Conservation (phyloP, 2,113 vertebrate genomes). For the Hepsetus odoe region DNA sequence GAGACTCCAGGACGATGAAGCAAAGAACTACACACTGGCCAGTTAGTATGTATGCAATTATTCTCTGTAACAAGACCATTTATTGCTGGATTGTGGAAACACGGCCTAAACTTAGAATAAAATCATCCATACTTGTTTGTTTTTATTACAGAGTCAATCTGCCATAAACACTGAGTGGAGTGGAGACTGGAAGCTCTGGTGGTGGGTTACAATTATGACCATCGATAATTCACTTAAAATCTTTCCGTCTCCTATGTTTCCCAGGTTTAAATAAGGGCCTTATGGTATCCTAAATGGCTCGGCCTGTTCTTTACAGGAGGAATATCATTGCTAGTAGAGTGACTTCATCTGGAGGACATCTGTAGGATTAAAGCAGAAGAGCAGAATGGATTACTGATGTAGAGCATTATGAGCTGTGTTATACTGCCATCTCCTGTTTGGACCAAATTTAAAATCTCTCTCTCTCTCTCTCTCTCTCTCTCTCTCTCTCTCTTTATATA, state of each 20-base stretch:
- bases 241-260: no score
- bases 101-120: not conserved
- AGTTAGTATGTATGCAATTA: not conserved
- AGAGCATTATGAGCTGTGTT: not conserved
- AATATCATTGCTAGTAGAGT: not conserved
- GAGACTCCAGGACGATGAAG: not conserved
- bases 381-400: not conserved
- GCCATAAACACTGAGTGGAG: not conserved
- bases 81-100: not conserved
- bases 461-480: no score
- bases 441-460: no score
- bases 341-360: not conserved
- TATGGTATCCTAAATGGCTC: not conserved
- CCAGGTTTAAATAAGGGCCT: not conserved
- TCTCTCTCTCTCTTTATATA: no score
- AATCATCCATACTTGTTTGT: not conserved
- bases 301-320: no score
- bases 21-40: not conserved
- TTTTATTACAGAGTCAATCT: not conserved
- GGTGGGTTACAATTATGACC: not conserved
- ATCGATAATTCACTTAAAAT: not conserved
- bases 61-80: not conserved
- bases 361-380: not conserved
- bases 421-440: slow-evolving; percentile 41
- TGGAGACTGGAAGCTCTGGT: not conserved